Base-by-base conservation (phyloP, 1,140 invertebrate genomes). In the Aphelinus certus region DNA sequence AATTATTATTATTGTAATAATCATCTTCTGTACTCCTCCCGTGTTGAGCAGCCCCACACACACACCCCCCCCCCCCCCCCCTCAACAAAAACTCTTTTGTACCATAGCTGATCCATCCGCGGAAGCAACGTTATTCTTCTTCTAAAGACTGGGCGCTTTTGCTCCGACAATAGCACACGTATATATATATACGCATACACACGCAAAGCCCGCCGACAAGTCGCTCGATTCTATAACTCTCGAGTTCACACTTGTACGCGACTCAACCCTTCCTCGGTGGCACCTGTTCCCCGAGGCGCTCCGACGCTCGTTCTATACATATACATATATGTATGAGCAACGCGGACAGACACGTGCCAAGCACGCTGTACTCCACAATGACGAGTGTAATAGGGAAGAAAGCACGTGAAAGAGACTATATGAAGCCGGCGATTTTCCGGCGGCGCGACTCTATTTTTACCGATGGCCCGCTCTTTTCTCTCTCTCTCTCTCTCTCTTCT, bases 111-210 rank as follows among this genome's bases (percentile, higher is more conserved):
- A 43, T 60, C 2, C 45, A 60, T 60, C 58, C 26, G 26, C 26
- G 26, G 26, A 26, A 26, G n/a, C 58, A 43, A 45, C 58, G 58
- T 60, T 45, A 43, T 43, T 43, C 45, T 60, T 53, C 46, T 64
- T 47, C 56, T 64, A 64, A 68, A 75, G 66, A 75, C 60, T 69
- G 63, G 58, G 73, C 47, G 58, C 57, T 63, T 51, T 60, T n/a
- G 48, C 58, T n/a, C 48, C n/a, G 48, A 61, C 43, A 55, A 26
- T 26, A 26, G 26, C 43, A n/a, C 45, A 7, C 42, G 58, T 42
- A 42, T 43, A 45, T 26, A 45, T 26, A 26, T 56, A 58, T 48
- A 55, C 45, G 58, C 53, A 43, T 48, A 60, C 47, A 42, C 45
- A 66, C 57, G 51, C 9, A 3, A 26, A 26, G 26, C 26, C 26